Evolutionary conservation across 2,888 invertebrate species (phyloP).

Genomic region (Fissipunctia ypsillon): DNA sequence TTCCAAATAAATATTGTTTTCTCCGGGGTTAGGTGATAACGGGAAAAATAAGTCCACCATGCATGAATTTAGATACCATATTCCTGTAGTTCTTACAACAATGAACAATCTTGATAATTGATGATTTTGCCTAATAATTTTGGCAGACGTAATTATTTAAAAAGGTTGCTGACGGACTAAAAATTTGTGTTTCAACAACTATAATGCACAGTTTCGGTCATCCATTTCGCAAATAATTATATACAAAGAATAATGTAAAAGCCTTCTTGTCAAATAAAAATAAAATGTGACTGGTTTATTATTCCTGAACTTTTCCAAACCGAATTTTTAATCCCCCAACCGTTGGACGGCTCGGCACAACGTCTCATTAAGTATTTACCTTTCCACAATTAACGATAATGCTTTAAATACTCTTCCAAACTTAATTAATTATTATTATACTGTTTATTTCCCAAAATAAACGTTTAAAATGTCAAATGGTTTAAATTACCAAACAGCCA

Average conservation of each 20-base stretch:
- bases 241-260: neutral
- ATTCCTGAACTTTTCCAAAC: neutral
- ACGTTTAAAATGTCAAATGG: constrained; percentile 7
- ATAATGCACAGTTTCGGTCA: neutral
- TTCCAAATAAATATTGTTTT: constrained; percentile 33
- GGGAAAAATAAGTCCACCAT: neutral
- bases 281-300: neutral
- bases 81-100: neutral
- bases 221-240: neutral
- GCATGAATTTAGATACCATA: neutral
- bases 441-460: neutral
- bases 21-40: constrained; percentile 4
- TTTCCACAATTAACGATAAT: neutral
- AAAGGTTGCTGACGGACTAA: too few species aligned
- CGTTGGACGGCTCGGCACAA: neutral
- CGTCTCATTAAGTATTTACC: neutral
- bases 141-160: neutral
- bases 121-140: too few species aligned
- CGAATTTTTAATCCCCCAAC: neutral
- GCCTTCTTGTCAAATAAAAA: neutral
- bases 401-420: neutral
- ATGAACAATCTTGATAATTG: neutral
- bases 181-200: neutral
- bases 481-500: constrained; percentile 5
- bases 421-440: neutral